These are phyloP conservation scores for Euura saliciscinereae DNA, from an alignment of 1,140 invertebrate genomes.

Conservation along the genomic window DNA sequence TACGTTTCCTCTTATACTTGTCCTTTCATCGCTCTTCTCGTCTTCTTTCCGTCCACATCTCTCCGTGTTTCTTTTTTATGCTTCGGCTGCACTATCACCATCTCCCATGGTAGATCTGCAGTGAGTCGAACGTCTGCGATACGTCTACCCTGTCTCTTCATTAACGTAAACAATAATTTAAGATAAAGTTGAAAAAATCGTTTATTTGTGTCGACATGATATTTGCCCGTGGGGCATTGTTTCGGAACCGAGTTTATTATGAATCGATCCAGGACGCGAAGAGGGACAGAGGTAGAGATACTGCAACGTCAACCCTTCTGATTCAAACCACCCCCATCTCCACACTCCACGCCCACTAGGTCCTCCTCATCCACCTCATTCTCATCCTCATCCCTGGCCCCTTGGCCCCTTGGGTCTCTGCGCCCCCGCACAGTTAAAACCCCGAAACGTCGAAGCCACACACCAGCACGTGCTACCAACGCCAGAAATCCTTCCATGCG, in stretches of 20 bases:
- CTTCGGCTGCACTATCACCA: slow-evolving; percentile 51
- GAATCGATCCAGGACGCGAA: slow-evolving; percentile 51
- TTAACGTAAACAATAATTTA: slow-evolving; percentile 35
- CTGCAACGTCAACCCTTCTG: slow-evolving; percentile 52
- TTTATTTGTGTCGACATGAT: slow-evolving; percentile 51
- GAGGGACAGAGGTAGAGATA: slow-evolving; percentile 45
- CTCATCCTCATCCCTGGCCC: slow-evolving; percentile 30
- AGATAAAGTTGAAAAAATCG: slow-evolving; percentile 36
- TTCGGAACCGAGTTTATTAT: slow-evolving; percentile 53
- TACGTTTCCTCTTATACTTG: neutral
- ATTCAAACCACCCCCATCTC: slow-evolving; percentile 40
- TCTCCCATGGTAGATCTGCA: slow-evolving; percentile 27
- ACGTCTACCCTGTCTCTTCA: slow-evolving; percentile 20
- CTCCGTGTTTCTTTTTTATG: slow-evolving; percentile 32
- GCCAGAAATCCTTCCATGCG: neutral
- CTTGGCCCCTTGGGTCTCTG: slow-evolving; percentile 33
- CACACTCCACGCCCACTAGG: slow-evolving; percentile 25
- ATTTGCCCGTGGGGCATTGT: slow-evolving; percentile 54
- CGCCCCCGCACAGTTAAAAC: slow-evolving; percentile 26
- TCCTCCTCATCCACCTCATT: slow-evolving; percentile 30
- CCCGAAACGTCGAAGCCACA: slow-evolving; percentile 6
- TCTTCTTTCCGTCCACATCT: slow-evolving; percentile 17
- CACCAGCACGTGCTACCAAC: slow-evolving; percentile 2
- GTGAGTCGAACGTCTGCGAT: slow-evolving; percentile 9
- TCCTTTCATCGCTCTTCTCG: neutral